Evolutionary conservation across 2,797 vertebrate genomes (phyloP), one percentile per base, ranked within the genome.

Genomic region (Pipistrellus pygmaeus): DNA sequence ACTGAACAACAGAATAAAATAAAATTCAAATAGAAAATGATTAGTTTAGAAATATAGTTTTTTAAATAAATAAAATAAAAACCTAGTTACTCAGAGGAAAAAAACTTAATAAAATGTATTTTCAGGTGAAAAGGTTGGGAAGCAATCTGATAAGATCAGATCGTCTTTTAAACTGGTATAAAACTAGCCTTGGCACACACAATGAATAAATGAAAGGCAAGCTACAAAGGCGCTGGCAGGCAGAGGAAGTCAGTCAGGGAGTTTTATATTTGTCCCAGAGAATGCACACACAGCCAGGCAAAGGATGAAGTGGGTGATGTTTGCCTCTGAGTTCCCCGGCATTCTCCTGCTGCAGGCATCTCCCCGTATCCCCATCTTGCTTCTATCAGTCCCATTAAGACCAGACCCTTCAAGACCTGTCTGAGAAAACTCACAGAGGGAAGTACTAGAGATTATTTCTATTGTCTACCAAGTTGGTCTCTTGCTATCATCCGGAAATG

Each of bases 401-500:
- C 68, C 87, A 96, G 92, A 55, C 75, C 93, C 91, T 97, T 94
- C 41, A 96, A 96, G 93, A 97, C 92, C 77, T 97, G 90, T 95
- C 96, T 97, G 91, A 97, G 92, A 98, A 98, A 95, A 92, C 92
- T 93, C 96, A 97, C 95, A 96, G 96, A 81, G 88, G 64, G 66
- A 98, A 98, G 94, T 94, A 94, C 93, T 96, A 95, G 80, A 97
- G 97, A 97, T 97, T 98, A 78, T 41, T 95, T 94, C 93, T 91
- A 96, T 76, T 57, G 81, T 96, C 96, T 98, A 64, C 62, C 93
- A 96, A 84, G 91, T 91, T 95, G 97, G 85, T 93, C 82, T 98
- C 76, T 85, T 69, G 85, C 48, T 85, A 80, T 95, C 72, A 96
- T 97, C 94, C 90, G 92, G 91, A 93, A 95, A 97, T 97, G 91